phyloP scores from a whole-genome alignment of 2,113 vertebrate species.

The Cricetomys ansorgei region DNA sequence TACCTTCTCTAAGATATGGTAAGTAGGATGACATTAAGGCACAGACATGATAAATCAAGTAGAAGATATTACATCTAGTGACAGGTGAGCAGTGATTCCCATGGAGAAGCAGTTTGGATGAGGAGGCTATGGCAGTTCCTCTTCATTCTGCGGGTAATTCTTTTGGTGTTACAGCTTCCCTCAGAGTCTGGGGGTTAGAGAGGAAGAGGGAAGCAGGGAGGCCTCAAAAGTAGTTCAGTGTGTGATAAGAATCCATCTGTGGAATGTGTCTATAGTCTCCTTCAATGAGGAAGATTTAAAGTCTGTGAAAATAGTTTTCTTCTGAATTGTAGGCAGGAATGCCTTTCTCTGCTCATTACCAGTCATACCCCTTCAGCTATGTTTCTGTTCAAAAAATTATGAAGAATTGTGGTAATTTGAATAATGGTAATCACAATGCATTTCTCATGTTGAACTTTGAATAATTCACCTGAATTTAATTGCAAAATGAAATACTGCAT shows the following conservation, averaged over 20 bases:
- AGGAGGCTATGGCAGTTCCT: background rate
- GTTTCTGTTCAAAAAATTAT: constrained; percentile 56
- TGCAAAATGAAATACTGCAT: constrained; percentile 63
- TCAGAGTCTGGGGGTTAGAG: fast-evolving
- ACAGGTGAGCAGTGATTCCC: background rate
- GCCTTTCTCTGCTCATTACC: constrained; percentile 30
- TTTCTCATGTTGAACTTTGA: constrained; percentile 67
- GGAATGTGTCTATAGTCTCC: background rate
- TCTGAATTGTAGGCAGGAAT: constrained; percentile 40
- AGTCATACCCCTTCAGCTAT: constrained; percentile 35
- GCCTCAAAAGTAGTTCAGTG: background rate
- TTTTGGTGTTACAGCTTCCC: background rate
- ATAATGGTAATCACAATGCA: constrained; percentile 49
- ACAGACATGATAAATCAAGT: background rate
- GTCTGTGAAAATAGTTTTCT: background rate
- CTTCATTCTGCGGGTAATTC: background rate
- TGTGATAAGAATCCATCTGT: background rate
- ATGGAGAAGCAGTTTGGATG: background rate
- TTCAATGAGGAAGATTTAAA: constrained; percentile 41
- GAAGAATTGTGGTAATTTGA: constrained; percentile 46
- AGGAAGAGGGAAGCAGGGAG: background rate
- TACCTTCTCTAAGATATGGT: background rate
- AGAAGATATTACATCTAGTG: background rate
- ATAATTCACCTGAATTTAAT: constrained; percentile 72
- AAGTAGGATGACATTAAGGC: background rate